Evolutionary conservation across 2,888 invertebrate genomes (phyloP).

Genomic region (Micoletzkya japonica): DNA sequence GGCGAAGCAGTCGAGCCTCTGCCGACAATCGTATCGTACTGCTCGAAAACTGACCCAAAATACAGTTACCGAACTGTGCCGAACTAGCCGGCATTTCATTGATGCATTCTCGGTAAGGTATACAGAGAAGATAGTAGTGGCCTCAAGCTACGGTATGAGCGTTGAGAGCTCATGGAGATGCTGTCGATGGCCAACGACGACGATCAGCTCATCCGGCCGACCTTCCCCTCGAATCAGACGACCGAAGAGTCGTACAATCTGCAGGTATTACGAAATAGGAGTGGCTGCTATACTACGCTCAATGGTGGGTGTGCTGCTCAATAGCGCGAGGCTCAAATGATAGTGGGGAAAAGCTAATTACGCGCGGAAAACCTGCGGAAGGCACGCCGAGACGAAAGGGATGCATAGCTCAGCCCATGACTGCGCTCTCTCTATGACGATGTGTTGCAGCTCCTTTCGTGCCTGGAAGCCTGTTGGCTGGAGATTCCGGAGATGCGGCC

Average conservation of each 20-base stretch:
- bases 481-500: constrained; percentile 60
- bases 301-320: no score
- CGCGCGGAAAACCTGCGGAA: no score
- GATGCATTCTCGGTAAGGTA: no score
- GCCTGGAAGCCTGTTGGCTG: constrained; percentile 62
- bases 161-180: constrained; percentile 58
- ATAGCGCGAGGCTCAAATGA: background rate
- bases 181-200: constrained; percentile 60
- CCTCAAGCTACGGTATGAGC: no score
- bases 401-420: no score
- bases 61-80: background rate
- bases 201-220: constrained; percentile 58
- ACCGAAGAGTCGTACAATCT: constrained; percentile 55
- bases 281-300: no score
- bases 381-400: no score
- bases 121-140: no score
- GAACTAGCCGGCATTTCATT: no score
- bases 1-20: background rate
- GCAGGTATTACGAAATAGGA: constrained; percentile 40
- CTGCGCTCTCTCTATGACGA: no score
- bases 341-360: no score
- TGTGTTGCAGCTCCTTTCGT: constrained; percentile 57
- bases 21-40: background rate
- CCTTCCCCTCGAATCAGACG: constrained; percentile 47
- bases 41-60: background rate